Percentiles rank a stretch among this genome's conserved stretches.
These are phyloP conservation scores for Alosa sapidissima DNA, from an alignment of 2,797 vertebrate species.

Conservation along the genomic window DNA sequence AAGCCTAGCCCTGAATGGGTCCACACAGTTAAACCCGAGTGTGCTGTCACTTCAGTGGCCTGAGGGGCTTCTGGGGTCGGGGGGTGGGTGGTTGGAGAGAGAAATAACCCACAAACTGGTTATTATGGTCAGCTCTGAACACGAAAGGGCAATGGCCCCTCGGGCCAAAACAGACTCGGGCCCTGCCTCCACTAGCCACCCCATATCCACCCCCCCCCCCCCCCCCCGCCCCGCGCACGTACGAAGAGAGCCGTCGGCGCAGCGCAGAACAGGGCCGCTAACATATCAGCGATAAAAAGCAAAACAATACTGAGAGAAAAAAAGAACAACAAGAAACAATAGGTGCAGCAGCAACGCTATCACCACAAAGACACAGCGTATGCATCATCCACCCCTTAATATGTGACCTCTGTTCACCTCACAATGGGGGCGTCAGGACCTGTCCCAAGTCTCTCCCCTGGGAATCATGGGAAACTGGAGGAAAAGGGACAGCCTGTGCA, in stretches of 20 bases:
- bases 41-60: constrained; percentile 58
- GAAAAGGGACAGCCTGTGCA: constrained; percentile 64
- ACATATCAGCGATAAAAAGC: constrained; percentile 53
- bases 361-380: constrained; percentile 66
- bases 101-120: constrained; percentile 52
- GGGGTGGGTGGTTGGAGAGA: constrained; percentile 30
- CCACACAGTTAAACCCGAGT: constrained; percentile 57
- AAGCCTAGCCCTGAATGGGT: constrained; percentile 65
- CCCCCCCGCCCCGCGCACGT: neutral
- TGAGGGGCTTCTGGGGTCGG: constrained; percentile 26
- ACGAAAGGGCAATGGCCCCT: constrained; percentile 30
- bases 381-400: constrained; percentile 68
- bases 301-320: neutral
- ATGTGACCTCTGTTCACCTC: constrained; percentile 56
- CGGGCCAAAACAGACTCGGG: constrained; percentile 1
- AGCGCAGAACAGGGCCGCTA: constrained; percentile 24
- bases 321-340: neutral
- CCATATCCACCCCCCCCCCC: no score
- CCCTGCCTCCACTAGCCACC: neutral
- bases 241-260: constrained; percentile 19
- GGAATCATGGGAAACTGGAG: constrained; percentile 75
- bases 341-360: neutral
- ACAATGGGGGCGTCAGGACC: constrained; percentile 68
- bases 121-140: constrained; percentile 39
- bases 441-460: constrained; percentile 64